These are phyloP conservation scores for Netelia melanura DNA, from an alignment of 2,888 invertebrate genomes.

Conservation along the genomic window DNA sequence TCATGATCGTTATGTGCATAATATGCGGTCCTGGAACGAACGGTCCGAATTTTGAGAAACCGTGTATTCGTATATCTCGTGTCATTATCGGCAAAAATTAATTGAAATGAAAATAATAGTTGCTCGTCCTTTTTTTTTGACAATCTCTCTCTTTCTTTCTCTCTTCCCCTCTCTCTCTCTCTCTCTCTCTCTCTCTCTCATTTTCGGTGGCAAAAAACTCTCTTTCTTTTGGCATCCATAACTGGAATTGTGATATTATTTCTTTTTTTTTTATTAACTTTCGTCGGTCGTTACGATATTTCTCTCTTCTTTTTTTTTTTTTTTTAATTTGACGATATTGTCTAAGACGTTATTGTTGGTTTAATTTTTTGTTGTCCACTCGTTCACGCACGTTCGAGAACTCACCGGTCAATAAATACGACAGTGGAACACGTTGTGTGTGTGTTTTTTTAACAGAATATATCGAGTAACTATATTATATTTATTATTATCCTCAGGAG, in stretches of 20 bases:
- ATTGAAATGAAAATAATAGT: not conserved
- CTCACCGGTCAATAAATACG: conserved; percentile 20
- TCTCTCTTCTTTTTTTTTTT: not conserved
- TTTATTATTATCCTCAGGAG: not conserved
- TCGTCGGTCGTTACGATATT: conserved; percentile 47
- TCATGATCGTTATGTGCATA: conserved; percentile 51
- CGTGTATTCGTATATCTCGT: conserved; percentile 33
- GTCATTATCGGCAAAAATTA: not conserved
- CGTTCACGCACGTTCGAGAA: conserved; percentile 62
- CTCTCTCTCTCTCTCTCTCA: conserved; percentile 67
- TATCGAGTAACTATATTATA: not conserved
- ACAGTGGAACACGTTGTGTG: conserved; percentile 22
- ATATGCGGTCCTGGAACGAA: conserved; percentile 65
- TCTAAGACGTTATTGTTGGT: conserved; percentile 22
- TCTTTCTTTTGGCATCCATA: conserved; percentile 47
- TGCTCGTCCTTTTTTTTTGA: conserved; percentile 13
- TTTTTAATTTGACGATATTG: conserved; percentile 39
- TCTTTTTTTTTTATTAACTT: conserved; percentile 62
- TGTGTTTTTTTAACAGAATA: not conserved
- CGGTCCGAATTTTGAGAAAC: conserved; percentile 66
- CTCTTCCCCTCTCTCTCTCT: conserved; percentile 70
- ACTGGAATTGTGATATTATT: conserved; percentile 62
- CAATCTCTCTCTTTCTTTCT: conserved; percentile 71
- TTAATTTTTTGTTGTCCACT: conserved; percentile 26
- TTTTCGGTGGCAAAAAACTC: conserved; percentile 56